These are phyloP conservation scores for Poeciliopsis gracilis DNA, from an alignment of 2,797 vertebrate species.

Conservation along the genomic window DNA sequence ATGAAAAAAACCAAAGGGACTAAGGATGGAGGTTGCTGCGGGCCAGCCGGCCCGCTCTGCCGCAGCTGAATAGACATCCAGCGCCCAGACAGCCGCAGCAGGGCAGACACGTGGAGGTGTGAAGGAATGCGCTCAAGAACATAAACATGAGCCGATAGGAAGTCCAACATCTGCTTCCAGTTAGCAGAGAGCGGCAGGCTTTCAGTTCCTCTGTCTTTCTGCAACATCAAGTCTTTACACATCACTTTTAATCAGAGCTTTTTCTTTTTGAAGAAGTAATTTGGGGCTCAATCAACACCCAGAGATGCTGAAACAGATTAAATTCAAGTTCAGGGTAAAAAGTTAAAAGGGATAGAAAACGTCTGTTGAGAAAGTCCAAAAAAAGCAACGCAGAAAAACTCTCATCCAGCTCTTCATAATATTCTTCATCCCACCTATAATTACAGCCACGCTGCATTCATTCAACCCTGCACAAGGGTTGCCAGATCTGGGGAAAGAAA, in stretches of 20 bases:
- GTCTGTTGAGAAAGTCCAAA: neutral
- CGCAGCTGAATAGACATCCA: conserved; percentile 65
- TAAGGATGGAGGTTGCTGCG: conserved; percentile 14
- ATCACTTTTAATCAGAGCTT: conserved; percentile 28
- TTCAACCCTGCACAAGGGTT: neutral
- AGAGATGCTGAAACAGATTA: neutral
- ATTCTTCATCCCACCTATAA: neutral
- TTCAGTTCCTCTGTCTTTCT: conserved; percentile 27
- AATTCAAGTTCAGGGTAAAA: neutral
- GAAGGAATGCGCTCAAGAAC: conserved; percentile 73
- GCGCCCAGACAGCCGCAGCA: conserved; percentile 50
- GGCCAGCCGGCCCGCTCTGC: conserved; percentile 19
- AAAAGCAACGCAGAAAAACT: neutral
- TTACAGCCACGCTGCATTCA: neutral
- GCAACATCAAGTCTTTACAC: conserved; percentile 37
- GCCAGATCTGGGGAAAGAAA: neutral
- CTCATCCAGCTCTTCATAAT: neutral
- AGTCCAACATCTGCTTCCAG: conserved; percentile 71
- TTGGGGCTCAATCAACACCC: neutral
- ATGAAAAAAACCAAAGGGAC: conserved; percentile 42
- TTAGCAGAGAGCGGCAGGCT: conserved; percentile 51
- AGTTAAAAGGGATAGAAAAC: neutral
- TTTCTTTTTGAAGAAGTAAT: neutral
- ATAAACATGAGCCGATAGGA: conserved; percentile 68
- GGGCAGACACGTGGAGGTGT: conserved; percentile 69